Percentiles rank a stretch among this genome's conserved stretches.
Evolutionary conservation across 2,113 vertebrate genomes (phyloP).

Genomic region (Coregonus clupeaformis): DNA sequence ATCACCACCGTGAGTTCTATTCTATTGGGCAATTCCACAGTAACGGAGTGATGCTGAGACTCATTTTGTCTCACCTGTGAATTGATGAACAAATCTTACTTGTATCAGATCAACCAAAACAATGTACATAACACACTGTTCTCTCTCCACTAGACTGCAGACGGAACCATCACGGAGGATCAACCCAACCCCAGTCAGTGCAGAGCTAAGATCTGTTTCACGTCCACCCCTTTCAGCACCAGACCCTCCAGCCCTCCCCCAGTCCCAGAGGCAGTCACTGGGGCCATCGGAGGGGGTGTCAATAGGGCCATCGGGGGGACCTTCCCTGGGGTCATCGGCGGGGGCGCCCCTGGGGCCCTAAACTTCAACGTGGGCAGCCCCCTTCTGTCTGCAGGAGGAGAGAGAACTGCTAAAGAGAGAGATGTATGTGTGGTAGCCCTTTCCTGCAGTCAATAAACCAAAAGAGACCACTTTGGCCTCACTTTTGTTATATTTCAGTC

Average conservation of each 20-base stretch:
- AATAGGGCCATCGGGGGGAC: too few species aligned
- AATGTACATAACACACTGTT: neutral
- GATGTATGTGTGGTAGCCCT: conserved; percentile 70
- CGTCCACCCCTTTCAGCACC: conserved; percentile 85
- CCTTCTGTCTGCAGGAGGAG: conserved; percentile 84
- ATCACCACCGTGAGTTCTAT: conserved; percentile 74
- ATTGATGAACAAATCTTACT: too few species aligned
- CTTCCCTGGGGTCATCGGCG: too few species aligned
- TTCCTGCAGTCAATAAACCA: too few species aligned
- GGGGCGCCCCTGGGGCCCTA: too few species aligned
- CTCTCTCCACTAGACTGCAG: conserved; percentile 67
- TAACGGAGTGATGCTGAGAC: too few species aligned
- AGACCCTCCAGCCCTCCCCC: conserved; percentile 66
- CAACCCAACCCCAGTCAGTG: conserved; percentile 94
- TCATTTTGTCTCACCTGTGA: too few species aligned
- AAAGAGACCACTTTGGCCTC: too few species aligned
- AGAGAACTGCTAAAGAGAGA: conserved; percentile 92
- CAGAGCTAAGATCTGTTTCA: conserved; percentile 93
- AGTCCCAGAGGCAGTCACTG: conserved; percentile 64
- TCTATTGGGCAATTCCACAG: too few species aligned
- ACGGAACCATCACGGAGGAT: conserved; percentile 91
- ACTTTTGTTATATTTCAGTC: too few species aligned
- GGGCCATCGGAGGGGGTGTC: too few species aligned
- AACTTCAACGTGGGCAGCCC: conserved; percentile 51
- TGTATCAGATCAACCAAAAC: too few species aligned